Conservation (phyloP, 2,797 vertebrate genomes). For the Premnoplex brunnescens region DNA sequence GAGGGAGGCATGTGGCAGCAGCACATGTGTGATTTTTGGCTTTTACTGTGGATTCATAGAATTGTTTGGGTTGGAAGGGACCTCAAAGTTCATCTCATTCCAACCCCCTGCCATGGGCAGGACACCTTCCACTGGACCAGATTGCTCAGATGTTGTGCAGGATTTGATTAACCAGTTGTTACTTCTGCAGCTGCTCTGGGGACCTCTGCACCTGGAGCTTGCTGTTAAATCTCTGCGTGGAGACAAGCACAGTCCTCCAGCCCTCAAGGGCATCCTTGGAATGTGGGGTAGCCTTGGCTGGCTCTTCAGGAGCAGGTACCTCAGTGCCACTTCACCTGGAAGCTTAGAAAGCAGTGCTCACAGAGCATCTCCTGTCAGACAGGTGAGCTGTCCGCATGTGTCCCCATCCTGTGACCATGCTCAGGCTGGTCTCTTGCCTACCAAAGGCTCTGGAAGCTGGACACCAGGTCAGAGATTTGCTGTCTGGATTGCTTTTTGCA, state of each 20-base stretch:
- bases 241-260: background rate
- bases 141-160: background rate
- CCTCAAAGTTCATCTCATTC: background rate
- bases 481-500: background rate
- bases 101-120: background rate
- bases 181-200: background rate
- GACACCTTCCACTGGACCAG: background rate
- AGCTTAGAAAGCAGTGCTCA: background rate
- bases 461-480: background rate
- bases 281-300: fast-evolving
- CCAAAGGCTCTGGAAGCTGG: background rate
- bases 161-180: background rate
- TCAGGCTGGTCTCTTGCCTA: background rate
- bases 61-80: background rate
- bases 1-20: background rate
- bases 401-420: background rate
- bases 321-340: background rate
- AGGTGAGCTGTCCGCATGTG: background rate
- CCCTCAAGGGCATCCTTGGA: background rate
- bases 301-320: background rate
- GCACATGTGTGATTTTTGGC: background rate
- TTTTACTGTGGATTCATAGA: background rate
- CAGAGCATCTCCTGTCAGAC: background rate
- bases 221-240: background rate
- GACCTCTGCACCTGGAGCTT: background rate